Percentiles rank a stretch among this genome's conserved stretches.
These are phyloP conservation scores for Epicampocera succincta DNA, from an alignment of 2,888 invertebrate genomes.

Conservation along the genomic window DNA sequence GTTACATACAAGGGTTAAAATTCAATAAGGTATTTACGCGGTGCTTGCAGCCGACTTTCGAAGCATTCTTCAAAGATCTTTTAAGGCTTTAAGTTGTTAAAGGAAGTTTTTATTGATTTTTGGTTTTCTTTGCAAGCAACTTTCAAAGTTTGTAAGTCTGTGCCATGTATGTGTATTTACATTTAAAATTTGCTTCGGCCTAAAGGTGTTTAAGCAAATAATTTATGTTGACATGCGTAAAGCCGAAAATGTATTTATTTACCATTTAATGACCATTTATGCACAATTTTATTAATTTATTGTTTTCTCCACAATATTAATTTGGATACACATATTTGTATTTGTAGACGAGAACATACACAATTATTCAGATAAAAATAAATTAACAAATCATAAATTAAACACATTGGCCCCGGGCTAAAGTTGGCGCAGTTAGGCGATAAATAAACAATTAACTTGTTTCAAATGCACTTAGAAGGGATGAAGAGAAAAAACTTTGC, in stretches of 20 bases:
- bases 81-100: too few species aligned
- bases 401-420: conserved; percentile 8
- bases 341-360: background rate
- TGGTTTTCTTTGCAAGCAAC: too few species aligned
- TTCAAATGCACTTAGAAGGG: too few species aligned
- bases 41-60: too few species aligned
- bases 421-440: background rate
- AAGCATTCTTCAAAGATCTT: too few species aligned
- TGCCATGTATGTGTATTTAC: conserved; percentile 31
- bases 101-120: too few species aligned
- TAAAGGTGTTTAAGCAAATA: conserved; percentile 69
- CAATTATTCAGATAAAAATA: conserved; percentile 50
- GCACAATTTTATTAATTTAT: conserved; percentile 61
- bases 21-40: too few species aligned
- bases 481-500: too few species aligned
- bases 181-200: conserved; percentile 58
- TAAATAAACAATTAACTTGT: conserved; percentile 6
- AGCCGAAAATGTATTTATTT: conserved; percentile 62
- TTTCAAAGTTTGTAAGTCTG: conserved; percentile 36
- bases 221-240: conserved; percentile 69
- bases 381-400: conserved; percentile 55
- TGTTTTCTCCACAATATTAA: conserved; percentile 34
- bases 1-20: too few species aligned
- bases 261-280: conserved; percentile 45
- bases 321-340: background rate